Evolutionary conservation across 2,888 invertebrate species (phyloP).

Genomic region (Troglohyphantes excavatus): DNA sequence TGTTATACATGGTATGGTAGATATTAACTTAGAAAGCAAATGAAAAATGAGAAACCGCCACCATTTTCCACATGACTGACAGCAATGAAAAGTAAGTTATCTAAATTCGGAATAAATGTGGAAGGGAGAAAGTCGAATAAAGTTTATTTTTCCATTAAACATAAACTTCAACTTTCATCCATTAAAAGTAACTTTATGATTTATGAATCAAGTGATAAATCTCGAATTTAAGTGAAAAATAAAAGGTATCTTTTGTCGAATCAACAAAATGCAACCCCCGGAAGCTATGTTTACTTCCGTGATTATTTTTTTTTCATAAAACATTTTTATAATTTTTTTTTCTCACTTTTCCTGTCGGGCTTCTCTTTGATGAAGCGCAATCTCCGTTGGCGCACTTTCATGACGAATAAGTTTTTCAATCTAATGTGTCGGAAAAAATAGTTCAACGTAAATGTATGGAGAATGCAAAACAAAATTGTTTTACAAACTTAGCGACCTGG

Average conservation of each 20-base stretch:
- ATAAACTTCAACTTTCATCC: background rate
- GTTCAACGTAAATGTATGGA: no score
- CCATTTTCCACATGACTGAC: no score
- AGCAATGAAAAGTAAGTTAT: background rate
- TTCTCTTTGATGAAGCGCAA: slow-evolving; percentile 1
- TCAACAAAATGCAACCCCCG: slow-evolving; percentile 1
- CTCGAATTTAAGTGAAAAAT: background rate
- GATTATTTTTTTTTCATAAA: background rate
- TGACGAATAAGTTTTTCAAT: slow-evolving; percentile 3
- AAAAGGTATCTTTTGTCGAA: background rate
- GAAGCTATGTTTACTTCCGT: background rate
- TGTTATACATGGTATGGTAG: no score
- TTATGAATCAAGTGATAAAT: background rate
- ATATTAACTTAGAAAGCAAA: no score
- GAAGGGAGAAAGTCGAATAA: background rate
- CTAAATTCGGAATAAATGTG: background rate
- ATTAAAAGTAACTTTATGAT: slow-evolving; percentile 6
- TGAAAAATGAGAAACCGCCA: no score
- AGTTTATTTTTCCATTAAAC: slow-evolving; percentile 8
- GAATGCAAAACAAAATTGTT: no score
- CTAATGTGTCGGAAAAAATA: background rate
- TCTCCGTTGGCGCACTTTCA: background rate
- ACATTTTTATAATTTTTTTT: background rate
- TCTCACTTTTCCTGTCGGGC: background rate
- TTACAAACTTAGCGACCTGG: no score